Base-by-base conservation (phyloP, 1,140 invertebrate genomes). In the Plutomurus gul region DNA sequence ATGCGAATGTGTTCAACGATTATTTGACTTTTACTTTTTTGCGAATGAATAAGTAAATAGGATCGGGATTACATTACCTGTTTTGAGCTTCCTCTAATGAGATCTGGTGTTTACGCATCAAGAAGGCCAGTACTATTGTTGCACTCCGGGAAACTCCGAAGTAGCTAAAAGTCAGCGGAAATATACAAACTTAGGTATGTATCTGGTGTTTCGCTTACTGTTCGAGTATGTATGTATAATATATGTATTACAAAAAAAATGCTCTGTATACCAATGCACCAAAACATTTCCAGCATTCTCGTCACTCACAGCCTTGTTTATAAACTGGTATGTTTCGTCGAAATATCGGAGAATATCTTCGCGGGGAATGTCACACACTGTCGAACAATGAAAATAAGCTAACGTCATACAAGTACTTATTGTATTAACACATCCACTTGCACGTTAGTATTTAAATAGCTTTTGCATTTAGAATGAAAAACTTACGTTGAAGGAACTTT, bases 271-370 rank as follows among this genome's bases (percentile, higher is more conserved):
- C 91, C 94, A 95, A 84, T 95, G 94, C 1, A 95, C 92, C 11
- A 95, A 86, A 4, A 95, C 88, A 80, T 86, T 90, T 18, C 91
- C 90, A 36, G 87, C 84, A 43, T 89, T 83, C 10, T 91, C 90
- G 22, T 89, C 85, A 74, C 89, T 88, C 8, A 80, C 39, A 39
- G 77, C 76, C 30, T 56, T 25, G 18, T 77, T 46, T 37, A 95
- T 94, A 82, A 94, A 95, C 3, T 91, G 86, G 85, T 91, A 91
- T 22, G 92, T 91, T 47, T 91, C 90, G 83, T 93, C 91, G 81
- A 95, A 91, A 84, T 93, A 89, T 79, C 89, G 92, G n/a, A 95
- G 87, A 11, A 95, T 86, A 86, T 95, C 93, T 84, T 95, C 94
- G 82, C 92, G 90, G 1, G 93, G 91, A 85, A 93, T 90, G 87